Evolutionary conservation across 1,140 invertebrate species (phyloP), one percentile per base, ranked within the genome.

Genomic region (Solenopsis invicta): DNA sequence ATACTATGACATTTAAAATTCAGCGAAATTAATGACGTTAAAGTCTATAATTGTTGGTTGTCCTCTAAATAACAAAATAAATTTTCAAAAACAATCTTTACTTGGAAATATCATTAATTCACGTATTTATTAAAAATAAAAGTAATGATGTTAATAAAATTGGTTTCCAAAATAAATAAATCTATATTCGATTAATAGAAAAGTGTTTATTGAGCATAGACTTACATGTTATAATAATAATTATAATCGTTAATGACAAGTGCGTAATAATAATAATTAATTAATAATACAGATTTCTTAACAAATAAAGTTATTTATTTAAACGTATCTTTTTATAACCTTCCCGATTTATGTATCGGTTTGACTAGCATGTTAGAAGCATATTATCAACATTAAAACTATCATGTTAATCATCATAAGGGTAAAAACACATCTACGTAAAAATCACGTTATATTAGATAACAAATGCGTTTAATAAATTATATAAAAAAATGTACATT

Each of bases 161-260:
- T 54, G 9, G 10, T 8, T 24, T 4, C 3, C 45, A 10, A 59
- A 61, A 61, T 59, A 18, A 45, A 66, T 37, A 0, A 1, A 62
- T 48, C 18, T 10, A 62, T 29, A 29, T 90, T 89, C 72, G 82
- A 89, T 89, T 93, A 91, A 93, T 95, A 95, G 92, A 94, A 95
- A 95, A 94, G 87, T 93, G 89, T 95, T 94, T 95, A 94, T 94
- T 94, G 94, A 94, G 94, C 94, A 94, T 94, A 94, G 72, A 92
- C 89, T 94, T 95, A 95, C 93, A 94, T 92, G 89, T 93, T 94
- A 94, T 89, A 93, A 88, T 92, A 84, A 85, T 90, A 88, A 88
- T 94, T 92, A 92, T 93, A 93, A 93, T 94, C 75, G 92, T 85
- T 92, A 72, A 82, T 75, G 87, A 91, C 82, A 88, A 62, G 56